Percentiles rank a stretch among this genome's conserved stretches.
Conservation (phyloP, 92 coral and sea anemone species). For the Nematostella vectensis region DNA sequence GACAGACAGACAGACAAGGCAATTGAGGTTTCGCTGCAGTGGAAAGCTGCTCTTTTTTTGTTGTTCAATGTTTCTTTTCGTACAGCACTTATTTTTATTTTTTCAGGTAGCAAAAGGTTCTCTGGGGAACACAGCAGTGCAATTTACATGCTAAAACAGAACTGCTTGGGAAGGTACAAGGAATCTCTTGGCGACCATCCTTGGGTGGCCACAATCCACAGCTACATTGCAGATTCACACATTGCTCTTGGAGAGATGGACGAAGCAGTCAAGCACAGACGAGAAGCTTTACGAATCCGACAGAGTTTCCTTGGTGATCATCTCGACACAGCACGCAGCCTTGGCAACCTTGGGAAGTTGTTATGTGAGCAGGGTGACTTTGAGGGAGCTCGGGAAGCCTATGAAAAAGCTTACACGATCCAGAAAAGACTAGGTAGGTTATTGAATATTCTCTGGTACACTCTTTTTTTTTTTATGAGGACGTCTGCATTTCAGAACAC, state of each 20-base stretch:
- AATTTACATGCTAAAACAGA: neutral
- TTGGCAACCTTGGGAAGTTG: constrained; percentile 8
- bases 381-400: constrained; percentile 8
- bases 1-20: no score
- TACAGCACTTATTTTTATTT: neutral
- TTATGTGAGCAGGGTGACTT: neutral
- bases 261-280: constrained; percentile 7
- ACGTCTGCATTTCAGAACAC: no score
- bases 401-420: constrained; percentile 3
- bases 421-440: constrained; percentile 14
- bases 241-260: constrained; percentile 10
- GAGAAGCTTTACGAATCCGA: constrained; percentile 5
- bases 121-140: constrained; percentile 13
- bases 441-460: no score
- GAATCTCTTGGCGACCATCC: constrained; percentile 36
- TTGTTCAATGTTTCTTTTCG: no score
- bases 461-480: no score
- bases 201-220: constrained; percentile 23
- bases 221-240: constrained; percentile 11
- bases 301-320: constrained; percentile 12
- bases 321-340: constrained; percentile 24
- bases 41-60: no score
- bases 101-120: constrained; percentile 16
- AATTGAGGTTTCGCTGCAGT: no score
- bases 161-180: constrained; percentile 12